phyloP scores from a whole-genome alignment of 2,113 vertebrate species.

The Bungarus multicinctus region DNA sequence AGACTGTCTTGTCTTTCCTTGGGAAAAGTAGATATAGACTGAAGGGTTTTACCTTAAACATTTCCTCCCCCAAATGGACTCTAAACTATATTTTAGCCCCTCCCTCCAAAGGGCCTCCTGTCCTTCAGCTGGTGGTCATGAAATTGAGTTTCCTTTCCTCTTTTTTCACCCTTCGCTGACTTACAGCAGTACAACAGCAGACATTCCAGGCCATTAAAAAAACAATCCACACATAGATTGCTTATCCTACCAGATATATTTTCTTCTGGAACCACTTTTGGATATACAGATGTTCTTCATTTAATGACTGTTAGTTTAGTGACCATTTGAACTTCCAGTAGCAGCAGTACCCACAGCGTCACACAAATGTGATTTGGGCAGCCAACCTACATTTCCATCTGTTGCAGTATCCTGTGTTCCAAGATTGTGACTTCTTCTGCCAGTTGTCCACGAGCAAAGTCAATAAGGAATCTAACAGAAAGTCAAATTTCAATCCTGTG shows the following conservation, averaged over 20 bases:
- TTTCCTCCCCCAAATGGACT: not conserved
- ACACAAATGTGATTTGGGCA: not conserved
- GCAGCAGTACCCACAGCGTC: not conserved
- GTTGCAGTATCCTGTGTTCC: not conserved
- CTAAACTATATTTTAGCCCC: not conserved
- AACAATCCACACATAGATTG: not conserved
- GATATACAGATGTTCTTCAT: not conserved
- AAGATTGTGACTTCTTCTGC: not conserved
- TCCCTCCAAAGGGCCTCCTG: no score
- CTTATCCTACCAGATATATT: not conserved
- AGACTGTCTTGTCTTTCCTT: not conserved
- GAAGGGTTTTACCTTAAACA: not conserved
- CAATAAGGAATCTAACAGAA: not conserved
- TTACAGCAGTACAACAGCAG: no score
- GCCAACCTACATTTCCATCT: not conserved
- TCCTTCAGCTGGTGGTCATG: no score
- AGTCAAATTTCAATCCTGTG: not conserved
- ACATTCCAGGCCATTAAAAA: no score
- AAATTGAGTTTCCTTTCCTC: no score
- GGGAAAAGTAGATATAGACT: not conserved
- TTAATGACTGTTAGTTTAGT: not conserved
- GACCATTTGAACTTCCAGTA: not conserved
- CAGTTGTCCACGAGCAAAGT: not conserved
- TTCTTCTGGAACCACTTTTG: not conserved
- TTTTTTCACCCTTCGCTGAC: no score